phyloP scores from a whole-genome alignment of 2,113 vertebrate species.

The Seriola aureovittata region DNA sequence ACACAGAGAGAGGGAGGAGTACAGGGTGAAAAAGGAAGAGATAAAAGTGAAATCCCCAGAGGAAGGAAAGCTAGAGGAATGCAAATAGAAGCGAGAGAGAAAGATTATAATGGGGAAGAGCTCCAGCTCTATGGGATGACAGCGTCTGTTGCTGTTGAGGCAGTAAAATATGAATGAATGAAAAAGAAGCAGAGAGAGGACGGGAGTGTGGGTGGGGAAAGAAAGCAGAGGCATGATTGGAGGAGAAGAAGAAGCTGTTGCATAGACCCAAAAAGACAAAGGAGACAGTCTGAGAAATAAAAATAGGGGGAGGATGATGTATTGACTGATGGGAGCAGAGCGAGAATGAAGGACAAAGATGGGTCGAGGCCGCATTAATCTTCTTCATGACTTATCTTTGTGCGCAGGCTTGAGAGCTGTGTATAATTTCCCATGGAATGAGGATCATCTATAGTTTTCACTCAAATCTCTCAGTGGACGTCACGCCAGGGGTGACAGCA shows the following conservation, averaged over 20 bases:
- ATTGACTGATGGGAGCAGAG: slow-evolving; percentile 23
- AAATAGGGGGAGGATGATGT: slow-evolving; percentile 21
- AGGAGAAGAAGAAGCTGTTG: slow-evolving; percentile 56
- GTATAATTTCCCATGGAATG: slow-evolving; percentile 31
- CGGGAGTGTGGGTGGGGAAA: slow-evolving; percentile 65
- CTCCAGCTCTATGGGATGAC: slow-evolving; percentile 29
- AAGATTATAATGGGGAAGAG: slow-evolving; percentile 52
- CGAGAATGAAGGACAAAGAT: slow-evolving; percentile 41
- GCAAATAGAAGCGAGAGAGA: slow-evolving; percentile 58
- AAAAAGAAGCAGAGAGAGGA: slow-evolving; percentile 34
- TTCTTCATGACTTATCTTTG: slow-evolving; percentile 39
- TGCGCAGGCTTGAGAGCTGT: neutral
- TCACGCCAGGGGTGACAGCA: neutral
- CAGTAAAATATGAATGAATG: slow-evolving; percentile 81
- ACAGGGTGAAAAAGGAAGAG: slow-evolving; percentile 61
- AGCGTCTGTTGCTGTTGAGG: slow-evolving; percentile 31
- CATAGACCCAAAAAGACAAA: slow-evolving; percentile 60
- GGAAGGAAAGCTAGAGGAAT: slow-evolving; percentile 66
- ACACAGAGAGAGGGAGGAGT: slow-evolving; percentile 48
- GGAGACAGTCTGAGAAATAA: slow-evolving; percentile 31
- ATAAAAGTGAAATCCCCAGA: slow-evolving; percentile 66
- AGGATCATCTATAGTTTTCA: slow-evolving; percentile 16
- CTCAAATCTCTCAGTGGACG: slow-evolving; percentile 13
- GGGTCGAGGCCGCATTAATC: slow-evolving; percentile 45
- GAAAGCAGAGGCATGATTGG: slow-evolving; percentile 61